phyloP scores from a whole-genome alignment of 2,797 vertebrate genomes.

The Chrosomus eos region DNA sequence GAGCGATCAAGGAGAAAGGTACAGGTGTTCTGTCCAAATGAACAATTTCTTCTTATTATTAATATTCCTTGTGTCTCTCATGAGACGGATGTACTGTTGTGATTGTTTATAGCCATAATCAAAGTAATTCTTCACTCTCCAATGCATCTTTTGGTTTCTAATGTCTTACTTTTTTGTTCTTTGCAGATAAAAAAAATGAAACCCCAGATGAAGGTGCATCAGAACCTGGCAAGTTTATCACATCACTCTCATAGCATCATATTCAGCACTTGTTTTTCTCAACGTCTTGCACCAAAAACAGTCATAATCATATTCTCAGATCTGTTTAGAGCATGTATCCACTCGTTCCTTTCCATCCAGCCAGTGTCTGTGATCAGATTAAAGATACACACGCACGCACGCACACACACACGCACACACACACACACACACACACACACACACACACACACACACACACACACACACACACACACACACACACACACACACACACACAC shows the following conservation, averaged over 20 bases:
- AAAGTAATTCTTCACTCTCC: neutral
- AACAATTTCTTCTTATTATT: neutral
- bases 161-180: constrained; percentile 35
- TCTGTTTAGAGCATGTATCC: neutral
- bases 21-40: constrained; percentile 42
- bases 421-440: neutral
- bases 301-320: constrained; percentile 2
- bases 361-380: constrained; percentile 10
- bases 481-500: neutral
- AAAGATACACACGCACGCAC: neutral
- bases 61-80: neutral
- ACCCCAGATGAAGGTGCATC: constrained; percentile 29
- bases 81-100: neutral
- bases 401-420: no score
- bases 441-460: neutral
- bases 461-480: neutral
- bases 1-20: constrained; percentile 59
- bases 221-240: constrained; percentile 51
- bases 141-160: neutral
- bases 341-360: neutral
- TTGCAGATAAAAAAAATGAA: constrained; percentile 60
- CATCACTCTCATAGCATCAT: neutral
- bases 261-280: neutral
- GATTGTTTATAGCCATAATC: neutral
- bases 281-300: neutral